Evolutionary conservation across 2,113 vertebrate species (phyloP).

Genomic region (Limnothrissa miodon): DNA sequence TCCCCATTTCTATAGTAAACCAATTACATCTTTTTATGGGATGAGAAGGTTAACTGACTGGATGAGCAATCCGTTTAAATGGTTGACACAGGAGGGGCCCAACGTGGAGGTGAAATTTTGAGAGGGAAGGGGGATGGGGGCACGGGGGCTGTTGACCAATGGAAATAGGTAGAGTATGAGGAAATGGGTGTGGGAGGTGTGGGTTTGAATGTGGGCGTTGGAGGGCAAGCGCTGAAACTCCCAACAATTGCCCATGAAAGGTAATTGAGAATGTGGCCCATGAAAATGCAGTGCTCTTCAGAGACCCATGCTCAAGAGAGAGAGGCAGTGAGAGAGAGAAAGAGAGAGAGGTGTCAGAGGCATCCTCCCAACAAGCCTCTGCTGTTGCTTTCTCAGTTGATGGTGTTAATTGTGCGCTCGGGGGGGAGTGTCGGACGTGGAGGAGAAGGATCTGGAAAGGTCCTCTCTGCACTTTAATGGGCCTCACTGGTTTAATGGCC

Average conservation of each 20-base stretch:
- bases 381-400: slow-evolving; percentile 41
- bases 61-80: slow-evolving; percentile 69
- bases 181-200: slow-evolving; percentile 36
- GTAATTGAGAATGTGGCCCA: slow-evolving; percentile 65
- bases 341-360: slow-evolving; percentile 27
- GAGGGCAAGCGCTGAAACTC: slow-evolving; percentile 61
- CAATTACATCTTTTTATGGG: slow-evolving; percentile 84
- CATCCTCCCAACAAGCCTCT: slow-evolving; percentile 35
- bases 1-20: slow-evolving; percentile 81
- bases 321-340: not conserved
- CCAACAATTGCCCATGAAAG: slow-evolving; percentile 66
- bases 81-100: slow-evolving; percentile 61
- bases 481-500: slow-evolving; percentile 60
- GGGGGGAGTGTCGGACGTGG: slow-evolving; percentile 34
- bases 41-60: slow-evolving; percentile 84
- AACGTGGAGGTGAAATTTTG: slow-evolving; percentile 44
- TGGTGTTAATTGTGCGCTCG: slow-evolving; percentile 51
- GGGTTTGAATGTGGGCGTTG: slow-evolving; percentile 47
- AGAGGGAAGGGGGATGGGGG: slow-evolving; percentile 24
- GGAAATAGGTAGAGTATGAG: slow-evolving; percentile 27
- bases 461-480: slow-evolving; percentile 51
- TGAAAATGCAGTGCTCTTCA: slow-evolving; percentile 43
- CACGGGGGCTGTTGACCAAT: not conserved
- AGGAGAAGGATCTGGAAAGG: slow-evolving; percentile 46
- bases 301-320: slow-evolving; percentile 32